Evolutionary conservation across 2,888 invertebrate species (phyloP), one percentile per base, ranked within the genome.

Genomic region (Allolobophora icterica): DNA sequence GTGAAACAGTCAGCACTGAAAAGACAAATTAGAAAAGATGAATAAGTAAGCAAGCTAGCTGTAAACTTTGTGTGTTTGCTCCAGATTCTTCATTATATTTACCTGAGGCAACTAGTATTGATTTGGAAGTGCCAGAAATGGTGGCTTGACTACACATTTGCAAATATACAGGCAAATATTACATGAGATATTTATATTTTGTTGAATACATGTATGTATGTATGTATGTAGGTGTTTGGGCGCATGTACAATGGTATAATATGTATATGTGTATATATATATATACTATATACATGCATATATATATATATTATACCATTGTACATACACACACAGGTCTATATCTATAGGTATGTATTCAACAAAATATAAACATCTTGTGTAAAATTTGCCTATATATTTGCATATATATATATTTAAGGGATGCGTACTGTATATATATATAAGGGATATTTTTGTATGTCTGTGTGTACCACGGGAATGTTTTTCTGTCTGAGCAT

Each of bases 211-310:
- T n/a, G n/a, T 30, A 17, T 90, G 3, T 4, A n/a, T 90, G 35
- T 90, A 33, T 83, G 19, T 83, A 58, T 71, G 38, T 90, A 21
- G 71, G 35, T 35, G 38, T 90, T 34, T 90, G 35, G 30, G 45
- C 71, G 58, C 42, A 90, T 90, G 34, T 33, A 21, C 21, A 19
- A 35, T 90, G 58, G 35, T 17, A 52, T 52, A 52, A 58, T 90
- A 58, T 90, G 34, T 90, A 71, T 90, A 90, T 90, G 8, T 71
- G 35, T 34, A 11, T 71, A n/a, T n/a, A n/a, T 71, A 11, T 52
- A 52, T 52, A 52, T 21, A 52, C 6, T n/a, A 11, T 71, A 71
- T 71, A 17, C 11, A 71, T 71, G 3, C 24, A 71, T 71, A 17
- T 71, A 71, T n/a, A 71, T n/a, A 24, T 52, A 71, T 71, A 30